phyloP scores from a whole-genome alignment of 2,888 invertebrate genomes.

The Acanthosepion pharaonis region DNA sequence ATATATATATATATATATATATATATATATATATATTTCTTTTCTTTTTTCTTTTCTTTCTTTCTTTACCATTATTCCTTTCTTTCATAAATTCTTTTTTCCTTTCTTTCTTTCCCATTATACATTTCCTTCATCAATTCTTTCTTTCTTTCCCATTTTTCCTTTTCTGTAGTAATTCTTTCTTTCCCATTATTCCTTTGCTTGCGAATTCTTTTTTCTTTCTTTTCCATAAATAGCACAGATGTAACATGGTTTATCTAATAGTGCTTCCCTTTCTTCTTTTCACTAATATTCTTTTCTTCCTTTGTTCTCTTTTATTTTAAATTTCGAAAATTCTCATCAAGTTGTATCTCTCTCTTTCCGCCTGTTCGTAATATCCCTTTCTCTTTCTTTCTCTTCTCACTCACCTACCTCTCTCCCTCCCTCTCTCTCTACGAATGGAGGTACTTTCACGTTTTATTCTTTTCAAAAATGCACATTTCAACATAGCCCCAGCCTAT shows the following conservation, averaged over 20 bases:
- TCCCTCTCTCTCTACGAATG: not conserved
- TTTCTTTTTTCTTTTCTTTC: no score
- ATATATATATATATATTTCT: no score
- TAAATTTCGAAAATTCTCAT: no score
- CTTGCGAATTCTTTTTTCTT: no score
- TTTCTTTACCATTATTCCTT: not conserved
- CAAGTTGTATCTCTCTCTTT: not conserved
- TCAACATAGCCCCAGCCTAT: no score
- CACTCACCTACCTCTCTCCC: not conserved
- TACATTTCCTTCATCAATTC: not conserved
- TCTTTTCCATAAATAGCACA: no score
- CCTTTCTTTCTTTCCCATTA: not conserved
- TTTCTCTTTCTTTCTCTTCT: not conserved
- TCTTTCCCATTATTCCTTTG: no score
- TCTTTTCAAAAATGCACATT: no score
- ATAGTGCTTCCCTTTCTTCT: not conserved
- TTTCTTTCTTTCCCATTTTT: not conserved
- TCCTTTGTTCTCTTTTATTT: not conserved
- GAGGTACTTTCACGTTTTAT: no score
- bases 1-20: no score
- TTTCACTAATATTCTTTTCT: not conserved
- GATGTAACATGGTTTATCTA: not conserved
- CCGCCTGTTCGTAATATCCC: not conserved
- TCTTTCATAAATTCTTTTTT: not conserved
- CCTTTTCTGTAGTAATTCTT: no score